phyloP scores from a whole-genome alignment of 1,140 invertebrate genomes.

The Chelonus insularis region DNA sequence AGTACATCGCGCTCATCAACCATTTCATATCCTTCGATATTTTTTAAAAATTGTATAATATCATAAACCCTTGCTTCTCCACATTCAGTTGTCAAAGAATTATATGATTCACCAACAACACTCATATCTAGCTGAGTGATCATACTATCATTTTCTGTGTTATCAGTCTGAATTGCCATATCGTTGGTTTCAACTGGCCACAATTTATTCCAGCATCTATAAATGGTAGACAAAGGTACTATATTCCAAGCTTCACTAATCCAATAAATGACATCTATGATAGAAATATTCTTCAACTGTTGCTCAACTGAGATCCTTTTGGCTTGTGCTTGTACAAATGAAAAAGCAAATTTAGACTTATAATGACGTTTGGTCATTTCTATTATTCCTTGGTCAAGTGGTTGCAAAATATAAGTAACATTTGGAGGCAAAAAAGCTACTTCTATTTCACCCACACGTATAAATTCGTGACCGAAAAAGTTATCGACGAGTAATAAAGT shows the following conservation, averaged over 20 bases:
- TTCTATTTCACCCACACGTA: slow-evolving; percentile 32
- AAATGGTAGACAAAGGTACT: slow-evolving; percentile 3
- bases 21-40: no score
- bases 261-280: slow-evolving; percentile 11
- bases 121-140: no score
- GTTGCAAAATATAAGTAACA: slow-evolving; percentile 40
- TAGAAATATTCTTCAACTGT: slow-evolving; percentile 9
- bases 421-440: slow-evolving; percentile 50
- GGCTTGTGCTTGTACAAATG: slow-evolving; percentile 7
- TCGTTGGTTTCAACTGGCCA: slow-evolving; percentile 7
- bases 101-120: no score
- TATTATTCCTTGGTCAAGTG: slow-evolving; percentile 19
- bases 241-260: slow-evolving; percentile 10
- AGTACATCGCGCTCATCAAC: no score
- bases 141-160: no score
- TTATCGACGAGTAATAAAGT: slow-evolving; percentile 40
- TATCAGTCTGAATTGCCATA: no score
- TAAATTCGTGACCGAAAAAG: slow-evolving; percentile 32
- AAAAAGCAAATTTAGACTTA: not conserved
- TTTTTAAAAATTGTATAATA: no score
- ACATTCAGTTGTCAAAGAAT: no score
- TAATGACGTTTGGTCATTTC: slow-evolving; percentile 12
- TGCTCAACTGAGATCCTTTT: not conserved
- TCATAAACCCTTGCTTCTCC: no score
- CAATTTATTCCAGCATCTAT: slow-evolving; percentile 20